A percentile compares a stretch with the other conserved stretches of the same genome.
Evolutionary conservation across 2,113 vertebrate species (phyloP).

Genomic region (Hepsetus odoe): DNA sequence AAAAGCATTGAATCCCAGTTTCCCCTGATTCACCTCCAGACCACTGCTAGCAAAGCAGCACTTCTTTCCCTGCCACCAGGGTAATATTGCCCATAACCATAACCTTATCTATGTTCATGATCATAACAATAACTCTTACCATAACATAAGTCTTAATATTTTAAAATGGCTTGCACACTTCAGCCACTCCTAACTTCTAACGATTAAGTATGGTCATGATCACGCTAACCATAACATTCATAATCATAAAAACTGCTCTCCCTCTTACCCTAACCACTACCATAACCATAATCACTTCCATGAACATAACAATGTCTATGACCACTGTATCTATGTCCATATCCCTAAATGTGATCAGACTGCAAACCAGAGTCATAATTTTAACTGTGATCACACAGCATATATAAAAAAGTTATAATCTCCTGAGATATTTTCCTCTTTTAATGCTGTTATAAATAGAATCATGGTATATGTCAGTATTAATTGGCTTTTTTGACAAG

Average conservation of each 20-base stretch:
- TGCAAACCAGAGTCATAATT: too few relatives aligned
- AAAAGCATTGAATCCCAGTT: conserved; percentile 72
- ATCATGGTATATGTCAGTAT: too few relatives aligned
- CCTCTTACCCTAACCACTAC: not conserved
- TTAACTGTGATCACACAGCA: too few relatives aligned
- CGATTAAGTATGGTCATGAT: not conserved
- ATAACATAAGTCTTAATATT: not conserved
- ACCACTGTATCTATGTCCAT: not conserved
- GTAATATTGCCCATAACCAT: conserved; percentile 69
- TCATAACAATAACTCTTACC: not conserved
- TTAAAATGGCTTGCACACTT: not conserved
- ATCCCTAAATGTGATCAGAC: not conserved
- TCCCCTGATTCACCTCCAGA: conserved; percentile 79
- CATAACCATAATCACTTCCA: not conserved
- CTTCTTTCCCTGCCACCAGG: conserved; percentile 83
- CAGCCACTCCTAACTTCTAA: not conserved
- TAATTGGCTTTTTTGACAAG: too few relatives aligned
- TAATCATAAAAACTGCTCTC: not conserved
- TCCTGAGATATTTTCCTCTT: too few relatives aligned
- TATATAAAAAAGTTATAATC: too few relatives aligned
- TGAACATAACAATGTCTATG: not conserved
- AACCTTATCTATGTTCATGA: not conserved
- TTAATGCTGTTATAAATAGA: too few relatives aligned
- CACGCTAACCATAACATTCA: not conserved
- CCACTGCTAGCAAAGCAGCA: conserved; percentile 81